phyloP scores from a whole-genome alignment of 2,113 vertebrate genomes.

The Pterocles gutturalis region DNA sequence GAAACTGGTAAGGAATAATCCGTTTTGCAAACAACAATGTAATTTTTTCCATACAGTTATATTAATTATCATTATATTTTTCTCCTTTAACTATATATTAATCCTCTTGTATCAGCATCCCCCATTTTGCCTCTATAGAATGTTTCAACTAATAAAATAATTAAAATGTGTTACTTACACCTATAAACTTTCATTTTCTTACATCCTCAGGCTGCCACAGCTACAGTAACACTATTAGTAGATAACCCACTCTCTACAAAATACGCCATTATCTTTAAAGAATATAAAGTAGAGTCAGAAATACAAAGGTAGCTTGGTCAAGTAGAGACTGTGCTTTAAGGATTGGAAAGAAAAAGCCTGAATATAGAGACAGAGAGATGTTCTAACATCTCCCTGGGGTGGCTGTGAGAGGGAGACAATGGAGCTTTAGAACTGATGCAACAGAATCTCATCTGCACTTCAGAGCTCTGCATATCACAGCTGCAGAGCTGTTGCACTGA shows the following conservation, averaged over 20 bases:
- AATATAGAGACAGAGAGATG: not conserved
- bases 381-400: not conserved
- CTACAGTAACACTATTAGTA: not conserved
- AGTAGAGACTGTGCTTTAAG: not conserved
- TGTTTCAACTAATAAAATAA: not conserved
- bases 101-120: not conserved
- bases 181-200: not conserved
- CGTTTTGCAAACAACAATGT: not conserved
- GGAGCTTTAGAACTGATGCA: not conserved
- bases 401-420: not conserved
- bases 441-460: not conserved
- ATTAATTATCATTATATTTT: not conserved
- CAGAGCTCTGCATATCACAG: not conserved
- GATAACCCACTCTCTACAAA: not conserved
- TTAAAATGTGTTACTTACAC: not conserved
- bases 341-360: not conserved
- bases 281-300: not conserved
- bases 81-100: not conserved
- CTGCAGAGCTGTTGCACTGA: not conserved
- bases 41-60: not conserved
- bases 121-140: not conserved
- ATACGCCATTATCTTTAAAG: not conserved
- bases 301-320: not conserved
- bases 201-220: not conserved
- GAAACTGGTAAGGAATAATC: not conserved